Base-by-base conservation (phyloP, 2,888 invertebrate genomes). In the Aphodius granarius region DNA sequence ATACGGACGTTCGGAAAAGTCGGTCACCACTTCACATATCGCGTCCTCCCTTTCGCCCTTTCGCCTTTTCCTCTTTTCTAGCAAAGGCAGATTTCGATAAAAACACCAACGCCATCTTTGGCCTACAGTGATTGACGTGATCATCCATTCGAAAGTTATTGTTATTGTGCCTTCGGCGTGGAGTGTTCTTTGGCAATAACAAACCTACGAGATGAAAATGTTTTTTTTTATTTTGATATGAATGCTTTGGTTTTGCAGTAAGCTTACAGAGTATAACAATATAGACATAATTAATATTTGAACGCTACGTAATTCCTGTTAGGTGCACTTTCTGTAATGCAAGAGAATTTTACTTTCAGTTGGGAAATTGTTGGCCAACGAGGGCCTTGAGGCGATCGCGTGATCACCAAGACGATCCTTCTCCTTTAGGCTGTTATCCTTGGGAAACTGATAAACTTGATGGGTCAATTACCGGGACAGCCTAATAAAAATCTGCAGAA, bases 401-500 rank as follows among this genome's bases (percentile, higher is more conserved):
- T 43, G 43, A 43, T 43, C 43, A 43, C 13, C 43, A 43, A 43
- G 43, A 43, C 43, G 43, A 43, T 43, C 43, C 43, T 43, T 43
- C 43, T 43, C 43, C 43, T 43, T 43, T 43, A 43, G 43, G 43
- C 20, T 20, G 68, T 21, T 68, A 68, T 68, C 68, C 68, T 68
- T 68, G 68, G 22, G 68, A 68, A 68, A 68, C 68, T 68, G 68
- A 68, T 68, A 68, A 68, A 68, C 21, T 68, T 68, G 68, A 68
- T 68, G 68, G 22, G 20, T 68, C 68, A 20, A 68, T 68, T 68
- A 68, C 68, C 68, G 21, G 21, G 68, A 22, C 21, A 20, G 68
- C 68, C 68, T 68, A 68, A 68, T 68, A 68, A 68, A 68, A 68
- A 21, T 21, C 20, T 22, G 68, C 21, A 68, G 19, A 68, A 68